Base-by-base conservation (phyloP, 2,797 vertebrate genomes). In the Trichosurus vulpecula region DNA sequence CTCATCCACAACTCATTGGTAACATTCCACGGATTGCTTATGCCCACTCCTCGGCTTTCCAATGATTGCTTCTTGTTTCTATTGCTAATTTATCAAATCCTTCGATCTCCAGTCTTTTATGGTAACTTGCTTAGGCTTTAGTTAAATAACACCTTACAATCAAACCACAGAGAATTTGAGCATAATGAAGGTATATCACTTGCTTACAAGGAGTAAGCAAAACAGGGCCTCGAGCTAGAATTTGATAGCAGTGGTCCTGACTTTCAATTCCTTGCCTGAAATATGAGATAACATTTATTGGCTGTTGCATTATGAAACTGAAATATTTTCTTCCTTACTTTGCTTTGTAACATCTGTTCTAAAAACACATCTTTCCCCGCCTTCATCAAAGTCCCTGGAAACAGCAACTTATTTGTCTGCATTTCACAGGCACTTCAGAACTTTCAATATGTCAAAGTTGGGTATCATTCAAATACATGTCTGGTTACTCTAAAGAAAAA, bases 321-420 rank as follows among this genome's bases (percentile, higher is more conserved):
- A 93, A 89, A 90, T 93, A 57, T 57, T 52, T 19, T 92, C 41
- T 47, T 93, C 8, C 92, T 61, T 1, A 0, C 35, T 91, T 94
- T 90, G 91, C 55, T 81, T 94, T 90, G 55, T 87, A 92, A 61
- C 0, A 35, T 41, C 25, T 94, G 6, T 3, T 95, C 35, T 96
- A 92, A 89, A 94, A 35, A 12, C 0, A 54, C 4, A n/a, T 47
- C 41, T 53, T 27, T 52, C 12, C 16, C 51, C 25, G 25, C 66
- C 74, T n/a, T n/a, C 53, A 93, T 93, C 81, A 30, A 90, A 94
- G 27, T 92, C 3, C 10, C 16, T 4, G 74, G 92, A 90, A 66
- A 92, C 89, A 95, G 93, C 92, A 95, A 92, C 53, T 6, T 13
- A 95, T 61, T 91, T 11, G 74, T 93, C 54, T 74, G 16, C 14